A percentile compares a stretch with the other conserved stretches of the same genome.
phyloP scores from a whole-genome alignment of 2,888 invertebrate genomes.

The Parnassius glacialis region DNA sequence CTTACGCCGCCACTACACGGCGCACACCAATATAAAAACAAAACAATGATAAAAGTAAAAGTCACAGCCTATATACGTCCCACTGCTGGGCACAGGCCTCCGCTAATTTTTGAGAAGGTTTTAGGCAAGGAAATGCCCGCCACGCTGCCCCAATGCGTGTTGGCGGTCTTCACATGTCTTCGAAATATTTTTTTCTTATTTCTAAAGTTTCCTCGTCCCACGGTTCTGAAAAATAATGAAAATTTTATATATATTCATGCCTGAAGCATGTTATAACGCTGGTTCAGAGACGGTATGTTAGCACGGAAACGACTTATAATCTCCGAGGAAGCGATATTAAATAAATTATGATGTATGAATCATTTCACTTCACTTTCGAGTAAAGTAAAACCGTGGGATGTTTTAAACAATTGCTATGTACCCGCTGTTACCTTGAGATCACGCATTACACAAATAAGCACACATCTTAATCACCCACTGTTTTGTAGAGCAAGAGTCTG shows the following conservation, averaged over 20 bases:
- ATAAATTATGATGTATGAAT: conserved; percentile 41
- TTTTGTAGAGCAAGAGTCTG: background rate
- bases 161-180: too few relatives aligned
- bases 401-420: conserved; percentile 48
- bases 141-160: too few relatives aligned
- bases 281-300: background rate
- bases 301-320: conserved; percentile 10
- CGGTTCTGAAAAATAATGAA: too few relatives aligned
- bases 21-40: too few relatives aligned
- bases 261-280: background rate
- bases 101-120: too few relatives aligned
- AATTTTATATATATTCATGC: background rate
- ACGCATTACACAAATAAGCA: conserved; percentile 24
- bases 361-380: conserved; percentile 68
- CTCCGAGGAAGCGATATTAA: conserved; percentile 1
- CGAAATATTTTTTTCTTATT: too few relatives aligned
- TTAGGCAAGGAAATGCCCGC: too few relatives aligned
- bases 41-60: too few relatives aligned
- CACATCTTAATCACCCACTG: conserved; percentile 6
- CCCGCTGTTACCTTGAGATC: conserved; percentile 4
- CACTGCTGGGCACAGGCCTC: too few relatives aligned
- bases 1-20: too few relatives aligned
- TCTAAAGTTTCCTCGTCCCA: too few relatives aligned
- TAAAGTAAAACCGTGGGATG: conserved; percentile 73
- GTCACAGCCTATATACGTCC: too few relatives aligned